phyloP scores from a whole-genome alignment of 1,140 invertebrate genomes.

The Dolichoris vasculosae region DNA sequence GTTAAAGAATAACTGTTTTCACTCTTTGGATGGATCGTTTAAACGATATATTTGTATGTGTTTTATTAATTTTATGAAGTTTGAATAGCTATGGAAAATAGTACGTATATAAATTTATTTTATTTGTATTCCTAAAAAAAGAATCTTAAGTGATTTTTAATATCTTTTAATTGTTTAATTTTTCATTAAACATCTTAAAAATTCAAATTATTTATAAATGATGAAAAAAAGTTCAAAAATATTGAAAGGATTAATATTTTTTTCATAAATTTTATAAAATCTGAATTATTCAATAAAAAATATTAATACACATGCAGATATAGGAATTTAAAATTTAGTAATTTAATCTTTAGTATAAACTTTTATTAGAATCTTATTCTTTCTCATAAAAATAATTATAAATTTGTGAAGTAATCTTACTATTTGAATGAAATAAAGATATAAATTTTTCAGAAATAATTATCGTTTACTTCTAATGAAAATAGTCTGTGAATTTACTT shows the following conservation, averaged over 20 bases:
- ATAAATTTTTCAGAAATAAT: not conserved
- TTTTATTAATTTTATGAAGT: constrained; percentile 60
- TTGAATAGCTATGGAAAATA: constrained; percentile 54
- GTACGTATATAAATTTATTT: constrained; percentile 12
- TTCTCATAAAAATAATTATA: not conserved
- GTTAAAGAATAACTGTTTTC: constrained; percentile 54
- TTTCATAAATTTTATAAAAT: not conserved
- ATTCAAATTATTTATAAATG: not conserved
- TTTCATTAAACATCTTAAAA: not conserved
- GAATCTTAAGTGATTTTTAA: not conserved
- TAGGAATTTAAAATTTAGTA: not conserved
- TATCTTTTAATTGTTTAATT: constrained; percentile 1
- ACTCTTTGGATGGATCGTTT: constrained; percentile 62
- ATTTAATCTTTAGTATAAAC: not conserved
- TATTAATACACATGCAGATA: not conserved
- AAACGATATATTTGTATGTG: constrained; percentile 52
- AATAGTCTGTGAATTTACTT: not conserved
- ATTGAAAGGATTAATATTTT: not conserved
- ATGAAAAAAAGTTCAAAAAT: not conserved
- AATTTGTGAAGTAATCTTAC: not conserved
- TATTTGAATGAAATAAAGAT: not conserved
- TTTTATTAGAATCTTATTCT: not conserved
- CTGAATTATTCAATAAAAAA: not conserved
- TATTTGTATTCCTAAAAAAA: not conserved
- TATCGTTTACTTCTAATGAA: not conserved